Conservation (phyloP, 37 sponge, comb jelly and placozoan genomes). For the Bolinopsis microptera region DNA sequence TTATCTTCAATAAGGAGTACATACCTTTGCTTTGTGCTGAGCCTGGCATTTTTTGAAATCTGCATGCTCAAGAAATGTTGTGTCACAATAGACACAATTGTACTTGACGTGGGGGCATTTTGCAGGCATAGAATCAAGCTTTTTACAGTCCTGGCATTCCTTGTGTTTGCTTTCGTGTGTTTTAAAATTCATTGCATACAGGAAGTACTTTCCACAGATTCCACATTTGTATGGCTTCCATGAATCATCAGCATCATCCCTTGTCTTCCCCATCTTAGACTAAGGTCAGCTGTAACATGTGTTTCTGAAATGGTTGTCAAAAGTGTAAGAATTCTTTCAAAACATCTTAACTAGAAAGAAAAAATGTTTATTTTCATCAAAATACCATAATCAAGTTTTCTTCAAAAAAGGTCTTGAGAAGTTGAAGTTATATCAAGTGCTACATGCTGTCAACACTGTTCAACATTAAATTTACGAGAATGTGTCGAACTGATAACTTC, state of each 20-base stretch:
- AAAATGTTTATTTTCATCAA: too few species aligned
- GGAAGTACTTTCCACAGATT: slow-evolving; percentile 33
- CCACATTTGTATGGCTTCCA: slow-evolving; percentile 30
- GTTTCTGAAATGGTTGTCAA: too few species aligned
- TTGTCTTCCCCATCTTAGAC: neutral
- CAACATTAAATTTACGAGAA: too few species aligned
- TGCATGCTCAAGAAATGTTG: neutral
- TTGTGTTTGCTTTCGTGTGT: slow-evolving; percentile 14
- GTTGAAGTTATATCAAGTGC: too few species aligned
- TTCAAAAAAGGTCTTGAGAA: too few species aligned
- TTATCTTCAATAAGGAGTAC: too few species aligned
- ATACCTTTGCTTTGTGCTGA: slow-evolving; percentile 16
- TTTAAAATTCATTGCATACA: neutral
- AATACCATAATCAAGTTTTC: too few species aligned
- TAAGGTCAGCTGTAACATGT: too few species aligned
- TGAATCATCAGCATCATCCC: neutral
- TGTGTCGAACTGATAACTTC: too few species aligned
- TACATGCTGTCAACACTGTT: too few species aligned
- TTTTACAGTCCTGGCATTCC: neutral
- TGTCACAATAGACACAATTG: slow-evolving; percentile 28
- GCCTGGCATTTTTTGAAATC: slow-evolving; percentile 8
- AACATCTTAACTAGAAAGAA: too few species aligned
- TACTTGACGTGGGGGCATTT: neutral
- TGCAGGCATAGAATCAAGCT: neutral
- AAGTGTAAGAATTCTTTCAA: too few species aligned